phyloP scores from a whole-genome alignment of 2,888 invertebrate species.

The Choreutis nemorana region DNA sequence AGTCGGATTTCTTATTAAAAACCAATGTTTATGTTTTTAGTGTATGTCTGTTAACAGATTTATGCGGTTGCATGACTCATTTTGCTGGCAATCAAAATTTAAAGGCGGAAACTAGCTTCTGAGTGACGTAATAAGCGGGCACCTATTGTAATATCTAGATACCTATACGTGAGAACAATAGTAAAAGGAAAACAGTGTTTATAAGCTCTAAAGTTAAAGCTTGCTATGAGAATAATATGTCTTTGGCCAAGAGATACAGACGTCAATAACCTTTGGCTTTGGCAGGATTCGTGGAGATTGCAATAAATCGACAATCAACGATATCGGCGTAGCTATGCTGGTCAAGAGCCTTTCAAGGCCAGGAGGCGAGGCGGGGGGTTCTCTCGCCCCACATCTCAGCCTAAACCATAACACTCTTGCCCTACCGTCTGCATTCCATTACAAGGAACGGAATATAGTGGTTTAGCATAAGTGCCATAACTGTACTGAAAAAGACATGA shows the following conservation, averaged over 20 bases:
- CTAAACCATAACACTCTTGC: slow-evolving; percentile 35
- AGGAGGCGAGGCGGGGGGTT: slow-evolving; percentile 59
- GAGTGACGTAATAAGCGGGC: slow-evolving; percentile 62
- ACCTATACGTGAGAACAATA: slow-evolving; percentile 59
- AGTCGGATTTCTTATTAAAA: too few relatives aligned
- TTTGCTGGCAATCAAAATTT: slow-evolving; percentile 52
- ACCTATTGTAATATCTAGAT: slow-evolving; percentile 57
- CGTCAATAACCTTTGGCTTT: slow-evolving; percentile 65
- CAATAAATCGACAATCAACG: slow-evolving; percentile 66
- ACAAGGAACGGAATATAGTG: slow-evolving; percentile 1
- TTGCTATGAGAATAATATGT: too few relatives aligned
- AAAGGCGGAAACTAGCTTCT: slow-evolving; percentile 58
- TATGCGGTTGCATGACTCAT: slow-evolving; percentile 58
- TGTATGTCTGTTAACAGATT: slow-evolving; percentile 39
- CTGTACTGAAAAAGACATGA: slow-evolving; percentile 6
- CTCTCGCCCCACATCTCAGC: slow-evolving; percentile 51
- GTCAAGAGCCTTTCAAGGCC: slow-evolving; percentile 68
- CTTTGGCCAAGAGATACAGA: too few relatives aligned
- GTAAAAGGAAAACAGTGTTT: slow-evolving; percentile 39
- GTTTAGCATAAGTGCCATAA: slow-evolving; percentile 5
- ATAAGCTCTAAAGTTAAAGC: too few relatives aligned
- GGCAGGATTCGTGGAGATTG: slow-evolving; percentile 62
- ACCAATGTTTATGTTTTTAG: too few relatives aligned
- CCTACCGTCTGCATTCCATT: slow-evolving; percentile 41
- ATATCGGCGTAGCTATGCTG: slow-evolving; percentile 57